Evolutionary conservation across 1,140 invertebrate genomes (phyloP).

Genomic region (Lethrus apterus): DNA sequence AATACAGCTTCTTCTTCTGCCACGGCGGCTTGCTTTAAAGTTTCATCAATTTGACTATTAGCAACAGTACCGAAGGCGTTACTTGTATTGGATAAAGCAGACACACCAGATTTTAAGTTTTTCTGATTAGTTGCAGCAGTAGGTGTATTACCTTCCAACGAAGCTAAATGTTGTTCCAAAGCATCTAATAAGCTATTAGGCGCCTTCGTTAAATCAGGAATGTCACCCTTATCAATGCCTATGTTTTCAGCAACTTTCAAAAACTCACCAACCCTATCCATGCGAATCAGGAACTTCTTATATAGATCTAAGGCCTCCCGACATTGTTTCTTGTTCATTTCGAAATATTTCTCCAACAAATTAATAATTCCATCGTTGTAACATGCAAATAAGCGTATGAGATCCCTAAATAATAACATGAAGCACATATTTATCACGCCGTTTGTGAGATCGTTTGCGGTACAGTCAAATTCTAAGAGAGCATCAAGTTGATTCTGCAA

Average conservation of each 20-base stretch:
- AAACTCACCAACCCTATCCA: constrained; percentile 98
- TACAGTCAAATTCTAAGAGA: constrained; percentile 96
- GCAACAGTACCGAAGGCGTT: constrained; percentile 76
- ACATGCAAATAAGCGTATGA: constrained; percentile 97
- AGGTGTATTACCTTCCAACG: constrained; percentile 86
- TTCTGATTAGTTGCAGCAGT: constrained; percentile 77
- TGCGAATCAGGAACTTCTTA: constrained; percentile 97
- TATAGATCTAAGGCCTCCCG: constrained; percentile 97
- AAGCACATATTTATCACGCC: constrained; percentile 98
- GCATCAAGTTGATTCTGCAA: constrained; percentile 94
- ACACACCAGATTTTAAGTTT: constrained; percentile 83
- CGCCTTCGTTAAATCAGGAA: constrained; percentile 98
- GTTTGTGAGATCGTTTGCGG: constrained; percentile 94
- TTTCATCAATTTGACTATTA: constrained; percentile 73
- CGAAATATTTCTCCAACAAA: constrained; percentile 97
- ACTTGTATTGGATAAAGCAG: constrained; percentile 80
- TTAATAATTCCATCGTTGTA: constrained; percentile 99
- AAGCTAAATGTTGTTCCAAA: constrained; percentile 90
- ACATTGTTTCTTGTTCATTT: constrained; percentile 99
- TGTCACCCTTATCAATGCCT: constrained; percentile 98
- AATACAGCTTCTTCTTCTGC: constrained; percentile 92
- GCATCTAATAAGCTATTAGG: constrained; percentile 97
- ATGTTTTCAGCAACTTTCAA: constrained; percentile 95
- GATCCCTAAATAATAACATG: constrained; percentile 96
- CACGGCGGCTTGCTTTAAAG: constrained; percentile 75